A percentile compares a stretch with the other conserved stretches of the same genome.
These are phyloP conservation scores for Agrenia bidenticulata DNA, from an alignment of 2,888 invertebrate genomes.

Conservation along the genomic window DNA sequence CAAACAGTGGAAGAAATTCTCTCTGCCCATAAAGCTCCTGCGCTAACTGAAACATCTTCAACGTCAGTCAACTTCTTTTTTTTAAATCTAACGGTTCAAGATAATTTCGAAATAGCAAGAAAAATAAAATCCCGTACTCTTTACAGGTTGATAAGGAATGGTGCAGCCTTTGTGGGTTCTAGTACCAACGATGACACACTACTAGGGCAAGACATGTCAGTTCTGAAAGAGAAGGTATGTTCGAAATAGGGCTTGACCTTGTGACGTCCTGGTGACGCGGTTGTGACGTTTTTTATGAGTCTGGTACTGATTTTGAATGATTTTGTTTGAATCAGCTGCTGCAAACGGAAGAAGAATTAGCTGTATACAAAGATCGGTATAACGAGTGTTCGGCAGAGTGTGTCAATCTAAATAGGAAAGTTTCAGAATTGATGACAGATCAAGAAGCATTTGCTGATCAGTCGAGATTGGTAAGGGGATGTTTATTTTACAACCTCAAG, in stretches of 20 bases:
- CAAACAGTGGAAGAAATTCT: conserved; percentile 31
- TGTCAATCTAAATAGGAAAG: conserved; percentile 64
- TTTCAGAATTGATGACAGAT: conserved; percentile 64
- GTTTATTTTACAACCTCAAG: too few species aligned
- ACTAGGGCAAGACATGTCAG: background rate
- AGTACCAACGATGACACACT: background rate
- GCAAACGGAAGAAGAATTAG: conserved; percentile 71
- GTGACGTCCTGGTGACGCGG: background rate
- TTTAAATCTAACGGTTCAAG: too few species aligned
- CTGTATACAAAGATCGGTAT: conserved; percentile 71
- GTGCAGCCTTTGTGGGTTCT: background rate
- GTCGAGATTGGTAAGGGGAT: conserved; percentile 63
- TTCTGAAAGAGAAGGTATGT: background rate
- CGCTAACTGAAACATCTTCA: background rate
- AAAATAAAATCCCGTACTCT: too few species aligned
- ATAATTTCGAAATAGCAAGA: too few species aligned
- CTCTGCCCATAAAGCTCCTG: conserved; percentile 15
- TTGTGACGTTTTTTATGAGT: background rate
- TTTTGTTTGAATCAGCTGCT: conserved; percentile 56
- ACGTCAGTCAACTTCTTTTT: conserved; percentile 14
- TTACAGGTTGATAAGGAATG: too few species aligned
- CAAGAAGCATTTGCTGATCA: conserved; percentile 63
- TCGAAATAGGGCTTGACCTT: background rate
- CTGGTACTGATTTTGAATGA: background rate
- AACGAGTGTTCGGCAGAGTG: conserved; percentile 67